These are phyloP conservation scores for Cheilosia soror DNA, from an alignment of 2,888 invertebrate genomes.

Conservation along the genomic window DNA sequence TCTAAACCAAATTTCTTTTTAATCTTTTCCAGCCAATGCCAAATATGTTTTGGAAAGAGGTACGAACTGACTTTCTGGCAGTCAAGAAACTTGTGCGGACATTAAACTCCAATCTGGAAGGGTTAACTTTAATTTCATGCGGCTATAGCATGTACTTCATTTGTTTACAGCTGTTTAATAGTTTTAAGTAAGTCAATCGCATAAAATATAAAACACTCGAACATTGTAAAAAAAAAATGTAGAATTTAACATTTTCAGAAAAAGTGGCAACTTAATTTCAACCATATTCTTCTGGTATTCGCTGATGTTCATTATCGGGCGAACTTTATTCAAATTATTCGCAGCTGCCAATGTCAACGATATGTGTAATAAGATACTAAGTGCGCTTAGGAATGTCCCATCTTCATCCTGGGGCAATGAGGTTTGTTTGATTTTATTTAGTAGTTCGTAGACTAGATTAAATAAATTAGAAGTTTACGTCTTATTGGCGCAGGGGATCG, in stretches of 20 bases:
- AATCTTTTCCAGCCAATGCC: constrained; percentile 78
- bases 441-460: background rate
- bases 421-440: constrained; percentile 77
- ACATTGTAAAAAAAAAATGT: too few relatives aligned
- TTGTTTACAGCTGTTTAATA: constrained; percentile 89
- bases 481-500: too few relatives aligned
- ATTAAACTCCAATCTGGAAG: constrained; percentile 87
- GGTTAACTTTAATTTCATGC: constrained; percentile 87
- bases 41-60: constrained; percentile 86
- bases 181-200: constrained; percentile 79
- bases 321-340: constrained; percentile 85
- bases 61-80: constrained; percentile 88
- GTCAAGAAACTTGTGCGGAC: constrained; percentile 87
- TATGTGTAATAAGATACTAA: constrained; percentile 84
- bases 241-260: constrained; percentile 56
- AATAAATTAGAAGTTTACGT: too few relatives aligned
- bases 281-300: constrained; percentile 85
- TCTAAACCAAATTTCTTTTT: background rate
- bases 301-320: constrained; percentile 84
- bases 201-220: background rate
- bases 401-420: constrained; percentile 84
- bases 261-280: constrained; percentile 82
- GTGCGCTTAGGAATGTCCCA: constrained; percentile 83
- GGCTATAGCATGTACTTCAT: constrained; percentile 90
- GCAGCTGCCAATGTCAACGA: constrained; percentile 85